Base-by-base conservation (phyloP, 2,113 vertebrate species). In the Coregonus clupeaformis region DNA sequence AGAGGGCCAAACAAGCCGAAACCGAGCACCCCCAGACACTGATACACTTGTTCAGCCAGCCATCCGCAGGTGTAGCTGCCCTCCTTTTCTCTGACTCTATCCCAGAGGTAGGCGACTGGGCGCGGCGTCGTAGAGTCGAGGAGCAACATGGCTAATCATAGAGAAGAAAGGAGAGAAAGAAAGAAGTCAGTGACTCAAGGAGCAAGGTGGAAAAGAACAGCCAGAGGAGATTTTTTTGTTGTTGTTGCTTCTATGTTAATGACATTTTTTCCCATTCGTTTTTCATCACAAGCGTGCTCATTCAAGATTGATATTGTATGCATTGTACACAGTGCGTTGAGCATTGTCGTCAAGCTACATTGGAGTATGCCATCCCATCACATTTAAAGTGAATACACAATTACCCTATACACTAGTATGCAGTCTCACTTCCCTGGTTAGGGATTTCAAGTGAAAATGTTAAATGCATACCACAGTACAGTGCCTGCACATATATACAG, bases 31-130 rank as follows among this genome's bases (percentile, higher is more conserved):
- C 90, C 77, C 68, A 94, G 94, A 95, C 95, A 95, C 94, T 95
- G 94, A 95, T 96, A 96, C 96, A 97, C 96, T 97, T 97, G 96
- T 97, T 97, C 95, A 89, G 93, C 93, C 49, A 52, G 49, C 49
- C 49, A 91, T 94, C 94, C 94, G 89, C 96, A 97, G 96, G 96
- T 97, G 96, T 96, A 96, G 93, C 92, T 94, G 91, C 88, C 87
- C 91, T 89, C 89, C 93, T 93, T 90, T 89, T 90, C 83, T 88
- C 25, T 49, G 1, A 24, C 68, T 93, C 91, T 90, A 83, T 88
- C 78, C 86, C 90, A 91, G 89, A 93, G 91, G 92, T 90, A 89
- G 90, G 86, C 88, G 73, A 90, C 76, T 52, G 49, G 49, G 49
- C 16, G n/a, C 2, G 57, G n/a, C n/a, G 24, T 60, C 11, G 73